phyloP scores from a whole-genome alignment of 2,888 invertebrate genomes.

The Aporophyla nigra region DNA sequence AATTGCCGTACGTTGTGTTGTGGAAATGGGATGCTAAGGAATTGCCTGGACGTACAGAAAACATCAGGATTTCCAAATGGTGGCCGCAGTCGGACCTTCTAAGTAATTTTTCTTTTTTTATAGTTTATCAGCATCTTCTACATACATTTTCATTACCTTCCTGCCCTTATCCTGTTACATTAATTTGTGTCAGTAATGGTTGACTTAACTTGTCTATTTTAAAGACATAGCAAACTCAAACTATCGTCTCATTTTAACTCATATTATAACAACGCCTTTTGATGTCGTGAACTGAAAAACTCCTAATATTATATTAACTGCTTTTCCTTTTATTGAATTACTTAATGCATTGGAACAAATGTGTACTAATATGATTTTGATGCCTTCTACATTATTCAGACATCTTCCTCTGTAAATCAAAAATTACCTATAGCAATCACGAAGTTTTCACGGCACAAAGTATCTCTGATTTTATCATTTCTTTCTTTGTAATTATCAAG shows the following conservation, averaged over 20 bases:
- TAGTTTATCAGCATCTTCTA: not conserved
- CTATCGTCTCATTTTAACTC: too few relatives aligned
- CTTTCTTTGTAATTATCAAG: not conserved
- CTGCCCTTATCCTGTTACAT: not conserved
- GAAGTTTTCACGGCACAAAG: not conserved
- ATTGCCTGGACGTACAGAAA: conserved; percentile 23
- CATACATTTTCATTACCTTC: not conserved
- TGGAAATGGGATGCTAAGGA: conserved; percentile 32
- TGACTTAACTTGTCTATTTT: not conserved
- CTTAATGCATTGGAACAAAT: not conserved
- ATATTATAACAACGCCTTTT: too few relatives aligned
- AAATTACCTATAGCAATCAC: not conserved
- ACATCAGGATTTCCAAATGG: conserved; percentile 34
- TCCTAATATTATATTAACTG: too few relatives aligned
- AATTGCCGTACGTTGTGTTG: conserved; percentile 21
- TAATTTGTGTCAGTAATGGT: not conserved
- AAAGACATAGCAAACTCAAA: not conserved
- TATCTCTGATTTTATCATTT: not conserved
- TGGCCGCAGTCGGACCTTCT: conserved; percentile 44
- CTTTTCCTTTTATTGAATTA: not conserved
- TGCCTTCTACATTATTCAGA: not conserved
- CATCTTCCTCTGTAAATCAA: not conserved
- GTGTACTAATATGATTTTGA: not conserved
- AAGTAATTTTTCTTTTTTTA: too few relatives aligned
- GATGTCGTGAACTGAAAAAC: not conserved